Base-by-base conservation (phyloP, 2,797 vertebrate species). In the Natrix natrix region DNA sequence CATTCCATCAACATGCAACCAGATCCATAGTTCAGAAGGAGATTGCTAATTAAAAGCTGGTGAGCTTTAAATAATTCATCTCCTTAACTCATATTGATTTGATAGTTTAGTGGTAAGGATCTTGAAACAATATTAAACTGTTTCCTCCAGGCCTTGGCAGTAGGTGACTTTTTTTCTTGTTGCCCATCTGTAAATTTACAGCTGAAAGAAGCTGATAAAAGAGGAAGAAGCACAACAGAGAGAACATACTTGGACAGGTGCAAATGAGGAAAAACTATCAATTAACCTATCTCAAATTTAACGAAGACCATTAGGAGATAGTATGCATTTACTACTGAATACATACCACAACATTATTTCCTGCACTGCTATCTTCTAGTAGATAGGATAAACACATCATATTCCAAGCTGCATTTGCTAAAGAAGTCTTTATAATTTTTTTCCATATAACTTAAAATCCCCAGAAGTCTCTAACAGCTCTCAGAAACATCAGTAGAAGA, bases 41-140 rank as follows among this genome's bases (percentile, higher is more conserved):
- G 98, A 98, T 97, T 98, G 99, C 99, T 99, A 99, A 99, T 99
- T 99, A 99, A 99, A 98, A 99, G 98, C 97, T 98, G 97, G 98
- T 97, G 97, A 98, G 97, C 98, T 98, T 99, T 99, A 99, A 99
- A 99, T 99, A 99, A 99, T 99, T 99, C 99, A 99, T 99, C 98
- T 99, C 99, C 98, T 99, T 99, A 99, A 99, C 99, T 99, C 98
- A 98, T 98, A 99, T 99, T 98, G 99, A 99, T 99, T 98, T 98
- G 98, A 98, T 98, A 99, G 98, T 99, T 99, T 98, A 98, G 98
- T 98, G 98, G 98, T 98, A 98, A 96, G 98, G 98, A 98, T 98
- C 98, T 98, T 98, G 98, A 98, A 98, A 98, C 98, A 99, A 99
- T 99, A 99, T 99, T 99, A 99, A 99, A 98, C 98, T 98, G 98